phyloP scores from a whole-genome alignment of 92 coral and sea anemone species.

The Porites evermanni region DNA sequence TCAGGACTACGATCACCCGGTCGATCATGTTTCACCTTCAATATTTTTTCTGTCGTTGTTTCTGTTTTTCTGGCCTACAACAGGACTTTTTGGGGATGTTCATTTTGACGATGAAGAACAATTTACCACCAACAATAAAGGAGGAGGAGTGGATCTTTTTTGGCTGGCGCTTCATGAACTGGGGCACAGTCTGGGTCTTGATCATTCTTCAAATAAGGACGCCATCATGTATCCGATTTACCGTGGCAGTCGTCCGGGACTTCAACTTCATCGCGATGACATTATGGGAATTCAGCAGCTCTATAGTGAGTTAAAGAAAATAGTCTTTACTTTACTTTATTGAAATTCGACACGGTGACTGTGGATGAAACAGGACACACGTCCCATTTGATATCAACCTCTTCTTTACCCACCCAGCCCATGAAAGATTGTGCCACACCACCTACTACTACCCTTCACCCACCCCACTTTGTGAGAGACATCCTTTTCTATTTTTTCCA shows the following conservation, averaged over 20 bases:
- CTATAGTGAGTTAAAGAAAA: constrained; percentile 64
- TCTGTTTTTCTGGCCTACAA: not conserved
- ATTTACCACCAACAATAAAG: constrained; percentile 59
- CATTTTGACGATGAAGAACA: constrained; percentile 94
- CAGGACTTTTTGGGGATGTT: constrained; percentile 87
- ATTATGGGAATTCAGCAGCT: constrained; percentile 79
- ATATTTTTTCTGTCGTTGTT: too few relatives aligned
- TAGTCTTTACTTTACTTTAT: too few relatives aligned
- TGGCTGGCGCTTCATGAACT: constrained; percentile 97
- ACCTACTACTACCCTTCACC: too few relatives aligned
- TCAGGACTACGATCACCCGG: too few relatives aligned
- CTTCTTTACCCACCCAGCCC: too few relatives aligned
- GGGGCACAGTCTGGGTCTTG: constrained; percentile 95
- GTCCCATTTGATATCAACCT: too few relatives aligned
- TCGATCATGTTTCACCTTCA: too few relatives aligned
- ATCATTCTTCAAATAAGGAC: constrained; percentile 69
- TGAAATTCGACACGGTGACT: too few relatives aligned
- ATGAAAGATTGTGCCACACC: too few relatives aligned
- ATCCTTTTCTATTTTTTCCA: too few relatives aligned
- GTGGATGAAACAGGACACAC: too few relatives aligned
- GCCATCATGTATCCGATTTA: constrained; percentile 96
- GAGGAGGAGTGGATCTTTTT: constrained; percentile 71
- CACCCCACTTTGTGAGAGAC: too few relatives aligned
- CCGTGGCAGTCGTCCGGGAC: constrained; percentile 70
- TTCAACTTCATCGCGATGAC: constrained; percentile 81